Conservation (phyloP, 2,888 invertebrate species). For the Latheticus oryzae region DNA sequence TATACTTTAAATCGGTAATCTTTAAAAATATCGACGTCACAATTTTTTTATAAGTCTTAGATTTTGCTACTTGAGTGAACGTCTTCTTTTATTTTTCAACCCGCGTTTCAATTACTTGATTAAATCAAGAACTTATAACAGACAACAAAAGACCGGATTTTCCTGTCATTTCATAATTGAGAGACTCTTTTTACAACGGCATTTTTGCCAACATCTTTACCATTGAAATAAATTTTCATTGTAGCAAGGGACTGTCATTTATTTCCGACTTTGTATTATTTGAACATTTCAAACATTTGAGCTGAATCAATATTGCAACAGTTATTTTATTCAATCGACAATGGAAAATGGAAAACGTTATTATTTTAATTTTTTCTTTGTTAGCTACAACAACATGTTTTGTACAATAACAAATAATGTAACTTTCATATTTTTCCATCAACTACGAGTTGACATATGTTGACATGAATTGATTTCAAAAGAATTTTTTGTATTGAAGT, state of each 20-base stretch:
- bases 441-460: no score
- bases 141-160: constrained; percentile 28
- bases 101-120: constrained; percentile 27
- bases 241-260: constrained; percentile 13
- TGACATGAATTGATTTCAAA: no score
- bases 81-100: constrained; percentile 2
- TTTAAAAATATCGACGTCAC: no score
- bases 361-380: no score
- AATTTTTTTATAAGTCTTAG: no score
- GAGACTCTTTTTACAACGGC: constrained; percentile 14
- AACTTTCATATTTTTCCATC: no score
- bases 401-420: no score
- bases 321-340: constrained; percentile 5
- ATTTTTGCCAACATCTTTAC: constrained; percentile 30
- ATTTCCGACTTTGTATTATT: constrained; percentile 6
- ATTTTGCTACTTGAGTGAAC: no score
- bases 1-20: no score
- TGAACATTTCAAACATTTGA: constrained; percentile 11
- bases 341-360: no score
- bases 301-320: constrained; percentile 23
- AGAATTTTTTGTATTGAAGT: no score
- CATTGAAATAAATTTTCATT: constrained; percentile 22
- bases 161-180: constrained; percentile 35
- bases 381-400: no score
- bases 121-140: constrained; percentile 19